These are phyloP conservation scores for Pristionchus fissidentatus DNA, from an alignment of 2,888 invertebrate species.

Conservation along the genomic window DNA sequence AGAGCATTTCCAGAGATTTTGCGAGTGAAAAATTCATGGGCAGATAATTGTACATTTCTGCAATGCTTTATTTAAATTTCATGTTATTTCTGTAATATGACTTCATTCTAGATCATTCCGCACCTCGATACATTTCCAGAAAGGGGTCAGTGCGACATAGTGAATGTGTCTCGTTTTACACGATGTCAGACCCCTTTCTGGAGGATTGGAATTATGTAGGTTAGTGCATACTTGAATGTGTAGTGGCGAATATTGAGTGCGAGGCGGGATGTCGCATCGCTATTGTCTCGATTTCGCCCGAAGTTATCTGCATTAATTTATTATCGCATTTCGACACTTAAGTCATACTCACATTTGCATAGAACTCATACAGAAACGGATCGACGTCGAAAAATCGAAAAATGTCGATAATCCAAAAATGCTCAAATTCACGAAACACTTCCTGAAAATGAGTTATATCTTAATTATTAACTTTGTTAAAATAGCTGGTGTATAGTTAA, in stretches of 20 bases:
- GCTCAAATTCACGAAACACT: neutral
- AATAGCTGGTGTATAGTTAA: too few relatives aligned
- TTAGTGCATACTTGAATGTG: neutral
- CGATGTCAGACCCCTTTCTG: too few relatives aligned
- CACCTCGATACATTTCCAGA: too few relatives aligned
- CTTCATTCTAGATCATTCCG: too few relatives aligned
- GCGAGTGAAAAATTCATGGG: neutral
- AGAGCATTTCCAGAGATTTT: neutral
- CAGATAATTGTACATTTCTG: constrained; percentile 41
- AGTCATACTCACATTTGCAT: neutral
- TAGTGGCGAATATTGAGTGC: constrained; percentile 41
- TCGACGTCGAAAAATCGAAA: neutral
- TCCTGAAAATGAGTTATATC: neutral
- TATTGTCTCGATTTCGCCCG: constrained; percentile 1
- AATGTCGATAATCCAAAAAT: constrained; percentile 26
- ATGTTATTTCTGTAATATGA: too few relatives aligned
- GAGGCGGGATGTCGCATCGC: neutral
- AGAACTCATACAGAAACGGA: neutral
- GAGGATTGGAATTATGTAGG: neutral
- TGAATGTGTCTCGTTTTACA: too few relatives aligned
- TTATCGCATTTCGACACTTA: too few relatives aligned
- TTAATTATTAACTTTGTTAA: neutral
- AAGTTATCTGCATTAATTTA: neutral
- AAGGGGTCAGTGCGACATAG: too few relatives aligned
- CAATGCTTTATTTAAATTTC: neutral